Evolutionary conservation across 2,113 vertebrate species (phyloP).

Genomic region (Neogale vison): DNA sequence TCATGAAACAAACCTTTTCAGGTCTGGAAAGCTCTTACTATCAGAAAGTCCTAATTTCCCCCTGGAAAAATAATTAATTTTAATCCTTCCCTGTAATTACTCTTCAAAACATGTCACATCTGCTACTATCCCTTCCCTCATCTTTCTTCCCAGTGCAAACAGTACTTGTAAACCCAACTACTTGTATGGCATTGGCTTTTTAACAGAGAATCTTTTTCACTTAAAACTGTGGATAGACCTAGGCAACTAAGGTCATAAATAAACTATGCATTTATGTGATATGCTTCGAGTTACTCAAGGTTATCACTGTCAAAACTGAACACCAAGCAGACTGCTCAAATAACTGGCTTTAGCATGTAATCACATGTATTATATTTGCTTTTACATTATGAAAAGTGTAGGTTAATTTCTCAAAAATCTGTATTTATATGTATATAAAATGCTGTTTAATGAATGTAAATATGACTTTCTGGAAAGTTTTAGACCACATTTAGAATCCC

Average conservation of each 20-base stretch:
- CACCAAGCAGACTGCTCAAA: not conserved
- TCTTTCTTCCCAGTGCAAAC: not conserved
- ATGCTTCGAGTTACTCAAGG: not conserved
- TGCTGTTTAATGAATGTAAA: constrained; percentile 65
- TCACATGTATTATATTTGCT: constrained; percentile 21
- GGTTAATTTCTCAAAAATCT: constrained; percentile 53
- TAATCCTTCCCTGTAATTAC: constrained; percentile 8
- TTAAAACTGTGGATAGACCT: constrained; percentile 9
- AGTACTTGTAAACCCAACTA: not conserved
- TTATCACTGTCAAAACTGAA: not conserved
- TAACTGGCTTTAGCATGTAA: not conserved
- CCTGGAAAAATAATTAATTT: constrained; percentile 24
- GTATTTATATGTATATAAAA: constrained; percentile 69
- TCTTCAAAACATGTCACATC: not conserved
- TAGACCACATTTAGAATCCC: constrained; percentile 41
- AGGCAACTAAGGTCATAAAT: not conserved
- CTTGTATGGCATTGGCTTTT: constrained; percentile 40
- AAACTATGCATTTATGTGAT: not conserved
- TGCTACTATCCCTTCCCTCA: not conserved
- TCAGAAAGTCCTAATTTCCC: not conserved
- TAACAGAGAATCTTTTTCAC: not conserved
- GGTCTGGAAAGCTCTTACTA: not conserved
- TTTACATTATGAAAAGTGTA: constrained; percentile 35
- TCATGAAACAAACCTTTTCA: not conserved
- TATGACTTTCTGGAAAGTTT: constrained; percentile 49